Evolutionary conservation across 2,888 invertebrate genomes (phyloP).

Genomic region (Sarcophaga carnaria): DNA sequence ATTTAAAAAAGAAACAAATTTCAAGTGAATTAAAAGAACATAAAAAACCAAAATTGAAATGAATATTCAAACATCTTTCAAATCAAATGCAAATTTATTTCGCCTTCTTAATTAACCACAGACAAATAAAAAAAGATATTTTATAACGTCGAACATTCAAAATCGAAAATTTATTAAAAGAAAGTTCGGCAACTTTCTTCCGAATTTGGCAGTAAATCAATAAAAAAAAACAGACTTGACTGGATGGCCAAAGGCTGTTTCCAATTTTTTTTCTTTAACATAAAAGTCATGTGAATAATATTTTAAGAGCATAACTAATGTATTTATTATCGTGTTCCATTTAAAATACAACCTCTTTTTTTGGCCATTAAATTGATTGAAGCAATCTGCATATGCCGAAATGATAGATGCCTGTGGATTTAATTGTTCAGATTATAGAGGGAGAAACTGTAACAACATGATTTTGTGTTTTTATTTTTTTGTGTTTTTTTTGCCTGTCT

Average conservation of each 20-base stretch:
- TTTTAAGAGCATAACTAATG: not conserved
- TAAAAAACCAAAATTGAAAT: not conserved
- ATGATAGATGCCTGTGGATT: not conserved
- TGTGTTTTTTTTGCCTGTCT: too few species aligned
- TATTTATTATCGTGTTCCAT: too few species aligned
- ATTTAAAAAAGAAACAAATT: not conserved
- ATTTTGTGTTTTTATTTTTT: not conserved
- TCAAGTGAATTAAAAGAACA: not conserved
- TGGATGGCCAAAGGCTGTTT: not conserved
- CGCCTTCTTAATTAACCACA: not conserved
- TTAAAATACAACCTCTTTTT: not conserved
- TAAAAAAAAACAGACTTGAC: not conserved
- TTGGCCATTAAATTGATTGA: not conserved
- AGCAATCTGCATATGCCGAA: not conserved
- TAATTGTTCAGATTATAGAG: not conserved
- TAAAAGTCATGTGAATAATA: not conserved
- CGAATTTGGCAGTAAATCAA: not conserved
- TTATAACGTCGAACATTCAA: not conserved
- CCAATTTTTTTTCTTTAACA: not conserved
- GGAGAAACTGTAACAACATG: constrained; percentile 27
- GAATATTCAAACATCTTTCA: not conserved
- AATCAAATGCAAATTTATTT: not conserved
- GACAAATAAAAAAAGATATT: not conserved
- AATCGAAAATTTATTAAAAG: not conserved
- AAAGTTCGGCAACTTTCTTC: not conserved